Evolutionary conservation across 2,888 invertebrate species (phyloP).

Genomic region (Andrena haemorrhoa): DNA sequence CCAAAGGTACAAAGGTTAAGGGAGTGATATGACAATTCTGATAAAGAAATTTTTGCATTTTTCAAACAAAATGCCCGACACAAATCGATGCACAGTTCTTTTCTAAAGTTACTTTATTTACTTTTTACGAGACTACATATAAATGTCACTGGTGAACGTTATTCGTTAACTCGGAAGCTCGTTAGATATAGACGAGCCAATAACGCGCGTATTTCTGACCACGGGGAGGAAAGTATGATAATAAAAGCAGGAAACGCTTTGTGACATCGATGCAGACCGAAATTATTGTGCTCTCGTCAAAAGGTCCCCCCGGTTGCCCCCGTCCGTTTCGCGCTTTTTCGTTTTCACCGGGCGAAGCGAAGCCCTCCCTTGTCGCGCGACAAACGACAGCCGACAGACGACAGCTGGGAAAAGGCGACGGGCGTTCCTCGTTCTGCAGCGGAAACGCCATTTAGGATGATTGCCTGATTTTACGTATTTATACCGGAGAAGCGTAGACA

Average conservation of each 20-base stretch:
- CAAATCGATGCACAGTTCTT: too few species aligned
- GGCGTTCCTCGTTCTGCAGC: constrained; percentile 48
- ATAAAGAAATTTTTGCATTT: too few species aligned
- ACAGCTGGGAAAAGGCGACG: constrained; percentile 76
- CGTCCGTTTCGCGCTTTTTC: constrained; percentile 63
- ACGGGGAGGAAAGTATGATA: constrained; percentile 47
- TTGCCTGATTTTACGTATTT: constrained; percentile 83
- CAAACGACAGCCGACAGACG: constrained; percentile 79
- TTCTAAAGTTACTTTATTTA: not conserved
- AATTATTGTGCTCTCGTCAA: constrained; percentile 70
- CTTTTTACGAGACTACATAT: not conserved
- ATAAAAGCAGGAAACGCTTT: constrained; percentile 48
- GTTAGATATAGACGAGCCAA: not conserved
- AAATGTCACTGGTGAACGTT: not conserved
- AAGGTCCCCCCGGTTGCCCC: constrained; percentile 51
- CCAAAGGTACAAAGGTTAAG: too few species aligned
- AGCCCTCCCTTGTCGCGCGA: constrained; percentile 64
- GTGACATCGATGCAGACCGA: constrained; percentile 43
- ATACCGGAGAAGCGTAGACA: constrained; percentile 58
- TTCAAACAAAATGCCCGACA: too few species aligned
- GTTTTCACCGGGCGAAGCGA: constrained; percentile 52
- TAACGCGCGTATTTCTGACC: not conserved
- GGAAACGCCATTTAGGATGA: constrained; percentile 80
- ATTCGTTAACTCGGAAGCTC: not conserved
- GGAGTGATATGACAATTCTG: too few species aligned